Evolutionary conservation across 2,113 vertebrate species (phyloP).

Genomic region (Caranx ignobilis): DNA sequence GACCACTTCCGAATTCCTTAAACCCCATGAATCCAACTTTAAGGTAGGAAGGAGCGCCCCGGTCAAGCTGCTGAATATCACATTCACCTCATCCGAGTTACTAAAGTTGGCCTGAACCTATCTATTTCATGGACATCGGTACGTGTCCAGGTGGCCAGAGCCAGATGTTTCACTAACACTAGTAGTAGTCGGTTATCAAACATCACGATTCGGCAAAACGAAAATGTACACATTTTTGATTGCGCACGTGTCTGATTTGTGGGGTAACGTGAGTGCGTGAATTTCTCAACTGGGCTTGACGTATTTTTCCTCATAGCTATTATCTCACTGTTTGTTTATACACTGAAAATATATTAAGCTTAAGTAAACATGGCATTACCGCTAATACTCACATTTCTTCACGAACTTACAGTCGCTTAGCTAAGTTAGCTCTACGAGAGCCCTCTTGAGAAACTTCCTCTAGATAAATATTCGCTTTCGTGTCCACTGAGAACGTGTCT

Average conservation of each 20-base stretch:
- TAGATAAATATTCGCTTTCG: constrained; percentile 3
- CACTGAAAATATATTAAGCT: background rate
- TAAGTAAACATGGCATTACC: no score
- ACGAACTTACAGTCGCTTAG: constrained; percentile 16
- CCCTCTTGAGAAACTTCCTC: constrained; percentile 57
- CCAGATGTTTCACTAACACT: background rate
- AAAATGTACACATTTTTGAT: constrained; percentile 48
- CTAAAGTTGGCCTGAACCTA: background rate
- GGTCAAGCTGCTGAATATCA: constrained; percentile 21
- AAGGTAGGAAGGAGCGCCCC: constrained; percentile 50
- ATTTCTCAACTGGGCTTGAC: constrained; percentile 23
- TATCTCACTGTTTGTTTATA: no score
- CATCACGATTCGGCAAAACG: constrained; percentile 8
- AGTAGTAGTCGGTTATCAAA: background rate
- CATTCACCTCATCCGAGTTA: background rate
- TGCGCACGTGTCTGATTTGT: constrained; percentile 73
- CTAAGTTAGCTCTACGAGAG: constrained; percentile 17
- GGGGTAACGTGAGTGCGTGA: constrained; percentile 76
- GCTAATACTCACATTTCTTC: background rate
- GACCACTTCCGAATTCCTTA: constrained; percentile 84
- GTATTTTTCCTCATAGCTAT: background rate
- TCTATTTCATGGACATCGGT: background rate
- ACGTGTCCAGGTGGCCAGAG: background rate
- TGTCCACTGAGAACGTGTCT: background rate
- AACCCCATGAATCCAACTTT: constrained; percentile 72